A percentile compares a stretch with the other conserved stretches of the same genome.
Evolutionary conservation across 1,140 invertebrate genomes (phyloP).

Genomic region (Drosophila dunni): DNA sequence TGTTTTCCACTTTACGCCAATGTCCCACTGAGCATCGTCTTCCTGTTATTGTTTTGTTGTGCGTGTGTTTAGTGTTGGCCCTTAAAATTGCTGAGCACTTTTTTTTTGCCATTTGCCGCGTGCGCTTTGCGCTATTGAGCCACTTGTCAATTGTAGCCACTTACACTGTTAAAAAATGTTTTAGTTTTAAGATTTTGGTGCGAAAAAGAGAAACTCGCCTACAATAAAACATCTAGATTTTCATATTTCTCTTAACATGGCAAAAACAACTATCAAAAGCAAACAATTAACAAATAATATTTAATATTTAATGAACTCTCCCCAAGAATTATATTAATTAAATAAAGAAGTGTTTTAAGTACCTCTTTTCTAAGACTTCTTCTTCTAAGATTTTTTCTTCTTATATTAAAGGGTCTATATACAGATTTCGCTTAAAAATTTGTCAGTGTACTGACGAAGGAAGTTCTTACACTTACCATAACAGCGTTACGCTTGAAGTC

Average conservation of each 20-base stretch:
- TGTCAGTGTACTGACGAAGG: neutral
- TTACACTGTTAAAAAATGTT: neutral
- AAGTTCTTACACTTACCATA: constrained; percentile 88
- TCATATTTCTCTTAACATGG: no score
- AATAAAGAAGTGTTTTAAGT: no score
- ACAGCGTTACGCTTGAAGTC: constrained; percentile 95
- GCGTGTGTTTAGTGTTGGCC: constrained; percentile 51
- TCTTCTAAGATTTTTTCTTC: no score
- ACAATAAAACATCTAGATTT: no score
- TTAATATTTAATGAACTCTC: no score
- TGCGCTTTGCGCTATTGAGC: constrained; percentile 69
- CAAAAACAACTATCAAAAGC: no score
- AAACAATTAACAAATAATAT: no score
- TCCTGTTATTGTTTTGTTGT: constrained; percentile 62
- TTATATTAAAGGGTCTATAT: no score
- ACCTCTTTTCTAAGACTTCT: no score
- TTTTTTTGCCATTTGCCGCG: constrained; percentile 25
- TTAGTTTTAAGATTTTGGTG: neutral
- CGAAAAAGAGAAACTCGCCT: neutral
- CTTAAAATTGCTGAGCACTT: constrained; percentile 53
- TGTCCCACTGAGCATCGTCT: constrained; percentile 46
- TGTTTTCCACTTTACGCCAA: constrained; percentile 75
- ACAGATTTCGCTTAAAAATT: no score
- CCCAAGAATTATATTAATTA: no score
- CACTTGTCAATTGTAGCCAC: constrained; percentile 69